Conservation (phyloP, 2,797 vertebrate species). For the Syndactyla subalaris region DNA sequence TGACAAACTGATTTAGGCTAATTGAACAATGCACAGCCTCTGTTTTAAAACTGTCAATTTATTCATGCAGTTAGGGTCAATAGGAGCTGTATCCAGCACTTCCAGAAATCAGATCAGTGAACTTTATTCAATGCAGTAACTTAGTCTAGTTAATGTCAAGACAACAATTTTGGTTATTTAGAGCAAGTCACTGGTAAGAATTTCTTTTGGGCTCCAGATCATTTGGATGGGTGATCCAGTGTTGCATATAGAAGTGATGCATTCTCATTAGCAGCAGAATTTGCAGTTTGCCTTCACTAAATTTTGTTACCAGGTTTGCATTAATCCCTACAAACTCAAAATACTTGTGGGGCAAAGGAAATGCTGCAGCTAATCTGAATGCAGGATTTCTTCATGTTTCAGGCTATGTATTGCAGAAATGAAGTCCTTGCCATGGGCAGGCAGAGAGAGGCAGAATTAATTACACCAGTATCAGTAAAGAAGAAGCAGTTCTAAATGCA, state of each 20-base stretch:
- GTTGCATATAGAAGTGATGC: neutral
- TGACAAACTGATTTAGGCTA: neutral
- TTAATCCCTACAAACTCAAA: neutral
- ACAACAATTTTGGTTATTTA: neutral
- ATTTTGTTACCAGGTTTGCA: neutral
- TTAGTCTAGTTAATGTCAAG: neutral
- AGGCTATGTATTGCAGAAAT: neutral
- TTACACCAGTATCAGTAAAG: neutral
- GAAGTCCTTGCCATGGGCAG: neutral
- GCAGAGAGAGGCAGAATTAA: neutral
- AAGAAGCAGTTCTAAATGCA: neutral
- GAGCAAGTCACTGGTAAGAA: neutral
- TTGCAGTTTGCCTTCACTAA: neutral
- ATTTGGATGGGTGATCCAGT: neutral
- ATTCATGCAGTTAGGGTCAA: neutral
- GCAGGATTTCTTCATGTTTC: neutral
- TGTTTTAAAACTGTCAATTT: neutral
- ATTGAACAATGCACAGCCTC: neutral
- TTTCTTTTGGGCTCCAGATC: neutral
- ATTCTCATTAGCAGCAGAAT: neutral
- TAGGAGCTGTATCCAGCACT: neutral
- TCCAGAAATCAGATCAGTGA: neutral
- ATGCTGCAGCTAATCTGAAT: neutral
- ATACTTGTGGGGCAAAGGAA: neutral
- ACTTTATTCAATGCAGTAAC: neutral